Conservation (phyloP, 2,797 vertebrate species). For the Pantherophis alleghaniensis region DNA sequence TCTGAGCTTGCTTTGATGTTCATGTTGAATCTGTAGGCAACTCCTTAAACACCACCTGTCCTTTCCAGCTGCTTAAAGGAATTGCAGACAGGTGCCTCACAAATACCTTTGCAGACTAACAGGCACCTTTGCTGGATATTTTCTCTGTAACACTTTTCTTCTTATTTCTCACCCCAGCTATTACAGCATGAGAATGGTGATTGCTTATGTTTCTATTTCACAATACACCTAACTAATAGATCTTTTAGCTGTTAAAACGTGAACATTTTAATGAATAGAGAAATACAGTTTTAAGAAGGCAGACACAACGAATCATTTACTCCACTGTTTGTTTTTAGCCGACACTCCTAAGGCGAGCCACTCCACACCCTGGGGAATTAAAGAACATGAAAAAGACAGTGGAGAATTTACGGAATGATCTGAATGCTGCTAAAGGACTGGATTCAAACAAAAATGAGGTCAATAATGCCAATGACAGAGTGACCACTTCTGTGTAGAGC, state of each 20-base stretch:
- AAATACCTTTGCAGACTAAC: not conserved
- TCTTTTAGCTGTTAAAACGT: constrained; percentile 42
- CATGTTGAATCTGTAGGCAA: not conserved
- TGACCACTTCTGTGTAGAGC: constrained; percentile 96
- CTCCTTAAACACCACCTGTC: not conserved
- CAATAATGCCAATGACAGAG: constrained; percentile 92
- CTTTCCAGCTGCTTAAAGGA: not conserved
- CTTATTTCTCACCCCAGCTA: not conserved
- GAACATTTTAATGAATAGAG: constrained; percentile 29
- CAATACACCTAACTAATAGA: not conserved
- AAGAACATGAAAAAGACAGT: constrained; percentile 95
- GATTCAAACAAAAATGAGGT: constrained; percentile 99
- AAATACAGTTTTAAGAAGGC: not conserved
- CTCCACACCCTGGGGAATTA: constrained; percentile 95
- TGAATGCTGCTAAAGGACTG: constrained; percentile 96
- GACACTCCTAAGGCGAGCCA: constrained; percentile 90
- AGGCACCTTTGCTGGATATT: not conserved
- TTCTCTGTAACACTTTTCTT: not conserved
- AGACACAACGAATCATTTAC: constrained; percentile 54
- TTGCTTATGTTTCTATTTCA: not conserved
- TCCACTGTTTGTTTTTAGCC: constrained; percentile 76
- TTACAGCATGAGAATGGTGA: not conserved
- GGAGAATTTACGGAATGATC: constrained; percentile 93
- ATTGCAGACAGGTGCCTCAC: not conserved
- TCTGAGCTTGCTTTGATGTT: not conserved